Evolutionary conservation across 2,113 vertebrate genomes (phyloP).

Genomic region (Cyphomyrus plagiostoma): DNA sequence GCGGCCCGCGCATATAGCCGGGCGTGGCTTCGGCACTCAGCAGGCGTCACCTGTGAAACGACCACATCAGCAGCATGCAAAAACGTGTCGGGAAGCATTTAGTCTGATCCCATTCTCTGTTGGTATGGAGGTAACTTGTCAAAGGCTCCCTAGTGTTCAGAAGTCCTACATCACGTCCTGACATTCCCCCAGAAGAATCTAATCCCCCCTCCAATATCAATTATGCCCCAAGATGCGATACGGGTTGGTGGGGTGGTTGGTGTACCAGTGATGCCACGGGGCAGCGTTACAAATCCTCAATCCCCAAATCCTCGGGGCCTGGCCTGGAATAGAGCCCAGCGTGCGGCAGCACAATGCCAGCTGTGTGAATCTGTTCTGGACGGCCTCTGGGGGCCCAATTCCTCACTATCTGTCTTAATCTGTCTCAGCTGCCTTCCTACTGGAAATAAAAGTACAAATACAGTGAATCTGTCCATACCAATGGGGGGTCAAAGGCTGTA

Average conservation of each 20-base stretch:
- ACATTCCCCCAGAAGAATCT: background rate
- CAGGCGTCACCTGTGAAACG: background rate
- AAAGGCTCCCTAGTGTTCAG: background rate
- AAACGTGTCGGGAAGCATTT: background rate
- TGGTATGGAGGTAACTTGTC: background rate
- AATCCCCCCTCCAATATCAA: background rate
- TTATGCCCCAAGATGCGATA: background rate
- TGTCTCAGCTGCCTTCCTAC: background rate
- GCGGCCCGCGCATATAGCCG: background rate
- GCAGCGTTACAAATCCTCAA: constrained; percentile 19
- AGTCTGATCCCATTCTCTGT: background rate
- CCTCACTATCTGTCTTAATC: background rate
- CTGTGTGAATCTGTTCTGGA: background rate
- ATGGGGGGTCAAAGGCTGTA: constrained; percentile 2
- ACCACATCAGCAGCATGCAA: background rate
- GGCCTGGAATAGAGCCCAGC: background rate
- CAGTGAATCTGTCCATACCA: background rate
- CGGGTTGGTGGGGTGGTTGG: background rate
- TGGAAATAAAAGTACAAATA: constrained; percentile 13
- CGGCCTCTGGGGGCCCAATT: background rate
- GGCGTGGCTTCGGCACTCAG: background rate
- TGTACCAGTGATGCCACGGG: constrained; percentile 11
- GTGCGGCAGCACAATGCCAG: background rate
- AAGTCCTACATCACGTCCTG: background rate
- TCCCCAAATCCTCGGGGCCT: background rate